These are phyloP conservation scores for Meleagris gallopavo DNA, from an alignment of 2,113 vertebrate species.

Conservation along the genomic window DNA sequence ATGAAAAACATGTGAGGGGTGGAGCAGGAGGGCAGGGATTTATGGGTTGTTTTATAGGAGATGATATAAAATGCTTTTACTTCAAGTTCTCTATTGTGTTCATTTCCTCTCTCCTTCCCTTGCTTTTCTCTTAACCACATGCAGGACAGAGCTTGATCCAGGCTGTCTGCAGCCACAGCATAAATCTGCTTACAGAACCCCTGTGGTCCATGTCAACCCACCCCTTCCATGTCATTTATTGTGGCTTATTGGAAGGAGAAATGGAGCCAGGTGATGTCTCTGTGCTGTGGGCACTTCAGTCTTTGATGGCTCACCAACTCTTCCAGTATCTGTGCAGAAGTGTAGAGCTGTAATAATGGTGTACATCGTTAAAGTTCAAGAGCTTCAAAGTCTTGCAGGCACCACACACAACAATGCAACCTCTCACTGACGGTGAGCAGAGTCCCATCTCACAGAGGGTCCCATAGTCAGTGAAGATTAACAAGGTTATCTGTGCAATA, in stretches of 20 bases:
- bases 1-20: slow-evolving; percentile 65
- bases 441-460: neutral
- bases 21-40: slow-evolving; percentile 62
- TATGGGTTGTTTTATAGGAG: slow-evolving; percentile 59
- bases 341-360: neutral
- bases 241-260: neutral
- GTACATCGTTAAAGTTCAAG: neutral
- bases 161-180: neutral
- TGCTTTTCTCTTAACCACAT: neutral
- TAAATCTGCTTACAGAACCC: neutral
- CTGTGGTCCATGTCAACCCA: neutral
- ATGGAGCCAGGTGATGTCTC: neutral
- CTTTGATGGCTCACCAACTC: neutral
- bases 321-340: neutral
- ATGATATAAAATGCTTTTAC: slow-evolving; percentile 64
- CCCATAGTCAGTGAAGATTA: neutral
- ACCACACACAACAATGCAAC: neutral
- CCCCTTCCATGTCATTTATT: neutral
- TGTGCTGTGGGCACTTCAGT: neutral
- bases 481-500: neutral
- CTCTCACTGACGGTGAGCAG: rapidly evolving
- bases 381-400: neutral
- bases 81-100: slow-evolving; percentile 52
- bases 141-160: neutral
- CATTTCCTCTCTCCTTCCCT: slow-evolving; percentile 51